Evolutionary conservation across 2,797 vertebrate genomes (phyloP).

Genomic region (Bovichtus variegatus): DNA sequence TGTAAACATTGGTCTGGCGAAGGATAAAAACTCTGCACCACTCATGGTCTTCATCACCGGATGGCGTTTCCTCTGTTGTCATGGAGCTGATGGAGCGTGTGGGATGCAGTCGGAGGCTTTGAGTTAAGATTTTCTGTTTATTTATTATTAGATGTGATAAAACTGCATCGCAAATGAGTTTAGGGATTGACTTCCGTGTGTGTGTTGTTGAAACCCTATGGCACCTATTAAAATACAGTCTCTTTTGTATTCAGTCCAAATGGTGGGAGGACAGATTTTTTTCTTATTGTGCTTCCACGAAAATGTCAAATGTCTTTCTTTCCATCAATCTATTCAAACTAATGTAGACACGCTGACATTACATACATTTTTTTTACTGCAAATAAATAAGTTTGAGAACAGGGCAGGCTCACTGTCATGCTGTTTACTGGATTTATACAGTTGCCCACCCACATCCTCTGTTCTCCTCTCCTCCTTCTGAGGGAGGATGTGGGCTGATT

Average conservation of each 20-base stretch:
- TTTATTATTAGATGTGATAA: neutral
- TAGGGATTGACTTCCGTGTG: neutral
- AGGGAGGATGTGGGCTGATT: constrained; percentile 76
- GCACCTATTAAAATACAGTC: neutral
- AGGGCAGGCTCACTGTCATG: constrained; percentile 21
- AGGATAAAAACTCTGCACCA: too few relatives aligned
- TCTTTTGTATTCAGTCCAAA: neutral
- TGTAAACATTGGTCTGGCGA: too few relatives aligned
- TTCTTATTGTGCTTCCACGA: neutral
- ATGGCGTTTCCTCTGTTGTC: neutral
- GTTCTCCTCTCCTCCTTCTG: constrained; percentile 63
- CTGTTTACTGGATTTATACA: constrained; percentile 62
- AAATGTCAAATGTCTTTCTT: constrained; percentile 29
- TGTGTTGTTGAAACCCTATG: constrained; percentile 2
- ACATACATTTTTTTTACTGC: constrained; percentile 11
- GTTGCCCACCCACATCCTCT: constrained; percentile 68
- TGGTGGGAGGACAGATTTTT: constrained; percentile 14
- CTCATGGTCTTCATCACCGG: neutral
- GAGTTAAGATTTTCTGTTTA: neutral
- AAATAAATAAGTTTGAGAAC: constrained; percentile 26
- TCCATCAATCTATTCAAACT: constrained; percentile 2
- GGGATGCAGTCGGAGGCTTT: neutral
- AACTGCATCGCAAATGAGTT: neutral
- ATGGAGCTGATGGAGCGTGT: neutral
- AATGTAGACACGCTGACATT: constrained; percentile 5